phyloP scores from a whole-genome alignment of 2,113 vertebrate genomes.

The Nesogale talazaci region DNA sequence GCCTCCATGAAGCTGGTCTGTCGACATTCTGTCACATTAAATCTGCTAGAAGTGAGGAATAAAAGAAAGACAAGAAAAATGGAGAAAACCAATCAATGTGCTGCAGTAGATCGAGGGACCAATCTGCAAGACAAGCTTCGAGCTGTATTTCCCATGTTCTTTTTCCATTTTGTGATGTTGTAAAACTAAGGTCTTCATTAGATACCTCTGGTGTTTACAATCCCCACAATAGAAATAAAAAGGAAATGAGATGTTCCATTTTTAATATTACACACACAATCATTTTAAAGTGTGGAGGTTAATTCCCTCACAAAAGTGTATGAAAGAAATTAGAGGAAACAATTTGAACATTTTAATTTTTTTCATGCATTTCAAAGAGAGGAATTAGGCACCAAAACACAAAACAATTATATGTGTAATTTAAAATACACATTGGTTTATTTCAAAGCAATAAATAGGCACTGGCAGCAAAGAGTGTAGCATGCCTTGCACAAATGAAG shows the following conservation, averaged over 20 bases:
- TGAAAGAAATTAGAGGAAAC: constrained; percentile 74
- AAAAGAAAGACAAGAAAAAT: constrained; percentile 3
- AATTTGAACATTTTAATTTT: constrained; percentile 74
- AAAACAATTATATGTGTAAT: constrained; percentile 78
- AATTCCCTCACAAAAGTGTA: constrained; percentile 68
- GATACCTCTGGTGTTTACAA: constrained; percentile 72
- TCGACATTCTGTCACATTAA: constrained; percentile 43
- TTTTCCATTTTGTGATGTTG: constrained; percentile 64
- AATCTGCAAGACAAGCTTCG: constrained; percentile 25
- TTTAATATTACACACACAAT: constrained; percentile 78
- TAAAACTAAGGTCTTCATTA: constrained; percentile 76
- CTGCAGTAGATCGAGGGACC: constrained; percentile 7
- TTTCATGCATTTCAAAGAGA: constrained; percentile 61
- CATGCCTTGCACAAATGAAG: constrained; percentile 31
- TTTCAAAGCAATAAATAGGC: constrained; percentile 36
- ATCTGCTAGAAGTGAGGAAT: constrained; percentile 15
- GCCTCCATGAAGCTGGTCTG: background rate
- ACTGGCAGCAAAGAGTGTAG: background rate
- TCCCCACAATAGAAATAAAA: constrained; percentile 79
- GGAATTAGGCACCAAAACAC: constrained; percentile 76
- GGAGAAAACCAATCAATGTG: background rate
- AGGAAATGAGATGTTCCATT: constrained; percentile 80
- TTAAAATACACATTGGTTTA: constrained; percentile 66
- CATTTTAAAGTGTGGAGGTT: constrained; percentile 71
- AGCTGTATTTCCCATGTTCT: constrained; percentile 40